Conservation (phyloP, 2,797 vertebrate species). For the Esox masquinongy region DNA sequence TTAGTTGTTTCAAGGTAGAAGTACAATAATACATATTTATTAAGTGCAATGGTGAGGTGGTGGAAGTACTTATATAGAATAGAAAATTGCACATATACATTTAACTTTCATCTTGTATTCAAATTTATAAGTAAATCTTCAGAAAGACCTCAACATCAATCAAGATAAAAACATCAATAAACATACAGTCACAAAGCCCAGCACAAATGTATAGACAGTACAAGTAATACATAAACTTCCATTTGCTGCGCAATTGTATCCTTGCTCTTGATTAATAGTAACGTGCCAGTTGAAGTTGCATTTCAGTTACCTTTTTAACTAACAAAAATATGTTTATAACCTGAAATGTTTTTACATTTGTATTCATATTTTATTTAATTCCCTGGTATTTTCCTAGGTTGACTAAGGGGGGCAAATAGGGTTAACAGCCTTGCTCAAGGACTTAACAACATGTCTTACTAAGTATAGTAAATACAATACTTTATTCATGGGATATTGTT, state of each 20-base stretch:
- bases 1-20: slow-evolving; percentile 22
- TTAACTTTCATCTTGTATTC: slow-evolving; percentile 5
- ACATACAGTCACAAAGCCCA: slow-evolving; percentile 12
- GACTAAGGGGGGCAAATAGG: too few relatives aligned
- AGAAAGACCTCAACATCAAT: slow-evolving; percentile 16
- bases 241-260: background rate
- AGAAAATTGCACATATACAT: slow-evolving; percentile 12
- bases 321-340: background rate
- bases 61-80: background rate
- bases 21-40: background rate
- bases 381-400: too few relatives aligned
- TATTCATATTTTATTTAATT: too few relatives aligned
- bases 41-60: background rate
- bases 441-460: too few relatives aligned
- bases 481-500: too few relatives aligned
- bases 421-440: too few relatives aligned
- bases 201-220: slow-evolving; percentile 22
- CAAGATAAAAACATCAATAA: background rate
- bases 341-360: background rate
- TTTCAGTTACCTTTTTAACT: background rate
- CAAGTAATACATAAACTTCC: background rate
- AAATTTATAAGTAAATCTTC: background rate
- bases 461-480: too few relatives aligned
- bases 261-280: background rate
- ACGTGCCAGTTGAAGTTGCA: too few relatives aligned